Conservation (phyloP, 2,797 vertebrate genomes). For the Oreortyx pictus region DNA sequence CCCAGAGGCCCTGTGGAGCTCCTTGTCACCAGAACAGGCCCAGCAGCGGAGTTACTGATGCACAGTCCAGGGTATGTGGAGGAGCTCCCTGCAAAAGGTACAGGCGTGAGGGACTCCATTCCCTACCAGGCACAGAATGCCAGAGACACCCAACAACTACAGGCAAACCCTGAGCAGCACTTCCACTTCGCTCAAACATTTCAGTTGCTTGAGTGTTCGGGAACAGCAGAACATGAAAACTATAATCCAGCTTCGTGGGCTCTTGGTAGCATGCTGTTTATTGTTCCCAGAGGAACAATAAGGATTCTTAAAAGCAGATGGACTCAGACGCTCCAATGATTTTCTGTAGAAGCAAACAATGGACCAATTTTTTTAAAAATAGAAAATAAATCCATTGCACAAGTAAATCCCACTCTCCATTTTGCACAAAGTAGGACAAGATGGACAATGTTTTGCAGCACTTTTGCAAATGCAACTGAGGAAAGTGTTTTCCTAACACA, state of each 20-base stretch:
- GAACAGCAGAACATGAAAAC: slow-evolving; percentile 29
- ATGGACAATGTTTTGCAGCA: background rate
- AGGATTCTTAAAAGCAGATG: slow-evolving; percentile 65
- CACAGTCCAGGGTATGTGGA: background rate
- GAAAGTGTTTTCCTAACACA: background rate
- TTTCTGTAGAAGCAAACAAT: slow-evolving; percentile 49
- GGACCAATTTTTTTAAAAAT: slow-evolving; percentile 52
- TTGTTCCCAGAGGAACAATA: slow-evolving; percentile 47
- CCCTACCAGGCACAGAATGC: background rate
- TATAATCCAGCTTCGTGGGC: background rate
- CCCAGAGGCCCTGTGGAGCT: background rate
- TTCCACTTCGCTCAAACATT: background rate
- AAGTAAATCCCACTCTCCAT: background rate
- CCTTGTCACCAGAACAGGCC: background rate
- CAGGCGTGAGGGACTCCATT: background rate
- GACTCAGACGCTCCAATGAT: background rate
- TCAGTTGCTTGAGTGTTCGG: background rate
- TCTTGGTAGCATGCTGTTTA: slow-evolving; percentile 61
- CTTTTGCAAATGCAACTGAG: background rate
- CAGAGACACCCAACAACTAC: background rate
- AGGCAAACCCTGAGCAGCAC: fast-evolving
- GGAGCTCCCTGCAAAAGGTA: background rate
- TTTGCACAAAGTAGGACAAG: background rate
- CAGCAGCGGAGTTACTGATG: background rate
- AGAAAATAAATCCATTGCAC: slow-evolving; percentile 22